phyloP scores from a whole-genome alignment of 1,140 invertebrate genomes.

The Papilio polyxenes region DNA sequence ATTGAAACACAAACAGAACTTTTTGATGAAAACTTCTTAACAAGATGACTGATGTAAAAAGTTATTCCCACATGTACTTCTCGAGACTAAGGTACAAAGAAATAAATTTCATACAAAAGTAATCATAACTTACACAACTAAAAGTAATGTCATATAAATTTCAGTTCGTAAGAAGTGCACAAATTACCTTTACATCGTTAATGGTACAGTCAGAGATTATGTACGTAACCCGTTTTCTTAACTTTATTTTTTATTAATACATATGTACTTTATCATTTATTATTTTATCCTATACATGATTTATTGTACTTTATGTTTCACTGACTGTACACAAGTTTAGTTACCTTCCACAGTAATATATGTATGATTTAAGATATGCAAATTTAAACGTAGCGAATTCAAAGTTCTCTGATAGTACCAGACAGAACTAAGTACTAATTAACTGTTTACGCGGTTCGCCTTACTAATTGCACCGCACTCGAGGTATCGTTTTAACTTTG shows the following conservation, averaged over 20 bases:
- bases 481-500: constrained; percentile 32
- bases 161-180: background rate
- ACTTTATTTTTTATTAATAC: background rate
- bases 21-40: constrained; percentile 13
- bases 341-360: constrained; percentile 8
- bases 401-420: constrained; percentile 25
- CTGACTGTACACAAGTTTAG: background rate
- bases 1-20: constrained; percentile 5
- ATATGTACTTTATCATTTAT: no score
- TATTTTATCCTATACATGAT: no score
- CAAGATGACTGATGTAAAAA: constrained; percentile 16
- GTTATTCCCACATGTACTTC: background rate
- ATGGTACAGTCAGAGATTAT: background rate
- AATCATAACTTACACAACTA: constrained; percentile 30
- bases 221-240: background rate
- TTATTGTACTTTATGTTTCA: no score
- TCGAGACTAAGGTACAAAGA: background rate
- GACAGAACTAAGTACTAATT: constrained; percentile 35
- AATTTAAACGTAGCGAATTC: constrained; percentile 24
- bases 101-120: constrained; percentile 30
- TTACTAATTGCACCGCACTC: constrained; percentile 30
- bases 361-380: constrained; percentile 27
- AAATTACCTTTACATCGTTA: constrained; percentile 8
- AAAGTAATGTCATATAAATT: constrained; percentile 29
- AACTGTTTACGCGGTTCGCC: constrained; percentile 31